These are phyloP conservation scores for Perizoma affinitatum DNA, from an alignment of 2,888 invertebrate genomes.

Conservation along the genomic window DNA sequence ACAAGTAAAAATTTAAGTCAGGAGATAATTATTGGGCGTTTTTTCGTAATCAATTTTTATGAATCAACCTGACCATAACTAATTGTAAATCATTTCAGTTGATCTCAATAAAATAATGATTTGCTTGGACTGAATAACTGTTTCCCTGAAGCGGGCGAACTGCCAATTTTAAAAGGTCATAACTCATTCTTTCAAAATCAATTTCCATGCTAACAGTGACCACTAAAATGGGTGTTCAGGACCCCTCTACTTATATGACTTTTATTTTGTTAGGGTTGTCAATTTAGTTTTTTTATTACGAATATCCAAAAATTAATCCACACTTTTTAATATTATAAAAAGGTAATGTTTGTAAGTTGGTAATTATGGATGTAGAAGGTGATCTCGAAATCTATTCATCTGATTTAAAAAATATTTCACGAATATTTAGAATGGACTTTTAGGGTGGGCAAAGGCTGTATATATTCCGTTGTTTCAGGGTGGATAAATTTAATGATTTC, in stretches of 20 bases:
- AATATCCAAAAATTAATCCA: no score
- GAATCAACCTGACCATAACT: neutral
- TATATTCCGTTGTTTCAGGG: no score
- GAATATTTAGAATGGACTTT: no score
- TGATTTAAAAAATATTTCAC: no score
- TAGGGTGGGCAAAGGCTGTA: no score
- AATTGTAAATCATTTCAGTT: constrained; percentile 4
- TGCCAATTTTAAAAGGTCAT: constrained; percentile 53
- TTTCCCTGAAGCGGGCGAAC: constrained; percentile 66
- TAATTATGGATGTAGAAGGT: no score
- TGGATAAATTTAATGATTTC: no score
- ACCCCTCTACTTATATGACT: constrained; percentile 65
- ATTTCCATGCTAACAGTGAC: constrained; percentile 79
- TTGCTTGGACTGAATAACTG: constrained; percentile 50
- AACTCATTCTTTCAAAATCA: constrained; percentile 74
- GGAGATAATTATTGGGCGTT: no score
- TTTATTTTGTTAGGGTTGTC: constrained; percentile 51
- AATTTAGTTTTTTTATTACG: neutral
- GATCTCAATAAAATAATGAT: constrained; percentile 37
- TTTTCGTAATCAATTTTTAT: constrained; percentile 14
- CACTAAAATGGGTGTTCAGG: constrained; percentile 65
- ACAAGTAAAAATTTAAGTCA: no score
- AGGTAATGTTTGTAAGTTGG: no score
- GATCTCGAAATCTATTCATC: no score
- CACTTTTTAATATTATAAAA: no score